Evolutionary conservation across 1,140 invertebrate genomes (phyloP), one percentile per base, ranked within the genome.

Genomic region (Telenomus remus): DNA sequence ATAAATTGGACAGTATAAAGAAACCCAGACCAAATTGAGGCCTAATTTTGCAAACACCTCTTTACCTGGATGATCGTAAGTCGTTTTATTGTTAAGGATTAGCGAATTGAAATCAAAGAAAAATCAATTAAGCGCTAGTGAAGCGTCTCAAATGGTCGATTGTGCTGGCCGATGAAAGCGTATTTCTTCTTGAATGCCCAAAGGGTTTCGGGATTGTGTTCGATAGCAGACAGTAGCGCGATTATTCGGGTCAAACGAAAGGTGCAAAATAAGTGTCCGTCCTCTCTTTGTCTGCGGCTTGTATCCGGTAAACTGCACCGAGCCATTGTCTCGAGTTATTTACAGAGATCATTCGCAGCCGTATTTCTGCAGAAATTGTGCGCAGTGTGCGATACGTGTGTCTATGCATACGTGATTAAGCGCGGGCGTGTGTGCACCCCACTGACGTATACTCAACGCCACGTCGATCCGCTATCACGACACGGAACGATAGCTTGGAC

Each of bases 401-500:
- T 61, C 8, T 34, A 43, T 61, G 50, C 35, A 37, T 47, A 37
- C 10, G 15, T 37, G 34, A 13, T 42, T 13, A 48, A 34, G 9
- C 34, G 9, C 5, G 11, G 5, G 10, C 34, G 46, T 65, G 9
- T 35, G 44, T 15, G 35, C 8, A 10, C 1, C 27, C 59, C 65
- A 61, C 61, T 71, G 11, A 27, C 12, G 19, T 14, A 43, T 43
- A 55, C 50, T 47, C 48, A n/a, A n/a, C n/a, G n/a, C 14, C 49
- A 51, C 71, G 59, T 68, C 64, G 64, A 61, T 75, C n/a, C 53
- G 46, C 56, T 73, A 68, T 57, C 77, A 68, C 54, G 60, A 39
- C 43, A 69, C 50, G 63, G 70, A 80, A 78, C 70, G 76, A 65
- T 73, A 61, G 66, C 63, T 68, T 64, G 59, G 55, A 68, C 64